phyloP scores from a whole-genome alignment of 1,140 invertebrate genomes.

The Littorina saxatilis region DNA sequence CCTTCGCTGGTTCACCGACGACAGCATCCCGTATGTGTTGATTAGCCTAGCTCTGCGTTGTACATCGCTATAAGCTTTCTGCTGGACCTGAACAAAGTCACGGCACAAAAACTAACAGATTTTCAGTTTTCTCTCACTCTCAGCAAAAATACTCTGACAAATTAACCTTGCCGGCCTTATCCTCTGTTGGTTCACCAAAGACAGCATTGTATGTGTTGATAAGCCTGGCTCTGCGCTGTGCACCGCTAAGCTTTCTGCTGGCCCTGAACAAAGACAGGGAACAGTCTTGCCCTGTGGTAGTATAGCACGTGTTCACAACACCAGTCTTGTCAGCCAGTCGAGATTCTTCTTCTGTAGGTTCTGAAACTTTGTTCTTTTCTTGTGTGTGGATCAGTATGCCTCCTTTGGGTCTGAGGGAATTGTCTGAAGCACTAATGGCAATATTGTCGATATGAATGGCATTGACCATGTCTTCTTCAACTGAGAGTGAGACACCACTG shows the following conservation, averaged over 20 bases:
- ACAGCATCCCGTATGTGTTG: no score
- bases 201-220: neutral
- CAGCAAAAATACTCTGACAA: neutral
- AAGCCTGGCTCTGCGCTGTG: neutral
- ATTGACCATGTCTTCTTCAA: neutral
- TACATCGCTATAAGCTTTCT: no score
- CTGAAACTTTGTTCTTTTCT: neutral
- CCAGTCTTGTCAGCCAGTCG: neutral
- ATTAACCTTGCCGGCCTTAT: neutral
- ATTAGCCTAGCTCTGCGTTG: no score
- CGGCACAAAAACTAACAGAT: neutral
- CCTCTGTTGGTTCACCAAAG: no score
- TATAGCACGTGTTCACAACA: neutral
- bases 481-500: no score
- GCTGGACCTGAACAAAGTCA: neutral
- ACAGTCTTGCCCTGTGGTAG: neutral
- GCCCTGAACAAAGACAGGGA: neutral
- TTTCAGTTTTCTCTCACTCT: neutral
- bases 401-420: neutral
- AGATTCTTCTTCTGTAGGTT: neutral
- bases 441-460: neutral
- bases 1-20: no score
- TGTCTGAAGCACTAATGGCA: neutral
- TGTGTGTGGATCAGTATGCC: neutral
- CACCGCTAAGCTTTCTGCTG: neutral